Evolutionary conservation across 2,888 invertebrate species (phyloP).

Genomic region (Blastobasis adustella): DNA sequence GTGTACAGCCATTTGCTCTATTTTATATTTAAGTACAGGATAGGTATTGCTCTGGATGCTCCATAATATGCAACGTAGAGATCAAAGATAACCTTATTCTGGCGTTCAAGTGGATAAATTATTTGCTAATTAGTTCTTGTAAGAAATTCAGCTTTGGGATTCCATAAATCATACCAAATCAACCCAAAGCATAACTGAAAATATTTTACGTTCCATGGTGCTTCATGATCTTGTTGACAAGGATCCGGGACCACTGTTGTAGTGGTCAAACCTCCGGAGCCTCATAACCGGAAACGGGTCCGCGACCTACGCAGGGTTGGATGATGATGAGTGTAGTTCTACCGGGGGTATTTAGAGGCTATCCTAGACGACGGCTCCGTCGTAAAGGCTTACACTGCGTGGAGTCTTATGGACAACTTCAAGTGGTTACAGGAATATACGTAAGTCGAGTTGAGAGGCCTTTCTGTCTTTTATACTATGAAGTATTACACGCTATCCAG

Average conservation of each 20-base stretch:
- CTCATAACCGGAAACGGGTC: conserved; percentile 74
- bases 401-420: conserved; percentile 77
- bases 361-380: conserved; percentile 48
- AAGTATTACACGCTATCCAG: too few relatives aligned
- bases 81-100: too few relatives aligned
- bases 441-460: conserved; percentile 30
- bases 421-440: conserved; percentile 73
- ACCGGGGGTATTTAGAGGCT: conserved; percentile 41
- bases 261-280: conserved; percentile 68
- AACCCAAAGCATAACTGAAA: too few relatives aligned
- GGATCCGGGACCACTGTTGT: conserved; percentile 54
- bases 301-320: conserved; percentile 23
- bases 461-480: too few relatives aligned
- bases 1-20: too few relatives aligned
- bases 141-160: too few relatives aligned
- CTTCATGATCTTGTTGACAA: conserved; percentile 64
- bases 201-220: conserved; percentile 60
- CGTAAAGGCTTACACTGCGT: conserved; percentile 64
- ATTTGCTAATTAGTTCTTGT: too few relatives aligned
- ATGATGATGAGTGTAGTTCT: conserved; percentile 53
- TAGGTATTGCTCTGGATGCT: too few relatives aligned
- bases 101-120: too few relatives aligned
- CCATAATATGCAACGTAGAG: too few relatives aligned
- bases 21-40: too few relatives aligned
- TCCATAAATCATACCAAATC: too few relatives aligned